Conservation (phyloP, 2,797 vertebrate species). For the Sebastes diaconus region DNA sequence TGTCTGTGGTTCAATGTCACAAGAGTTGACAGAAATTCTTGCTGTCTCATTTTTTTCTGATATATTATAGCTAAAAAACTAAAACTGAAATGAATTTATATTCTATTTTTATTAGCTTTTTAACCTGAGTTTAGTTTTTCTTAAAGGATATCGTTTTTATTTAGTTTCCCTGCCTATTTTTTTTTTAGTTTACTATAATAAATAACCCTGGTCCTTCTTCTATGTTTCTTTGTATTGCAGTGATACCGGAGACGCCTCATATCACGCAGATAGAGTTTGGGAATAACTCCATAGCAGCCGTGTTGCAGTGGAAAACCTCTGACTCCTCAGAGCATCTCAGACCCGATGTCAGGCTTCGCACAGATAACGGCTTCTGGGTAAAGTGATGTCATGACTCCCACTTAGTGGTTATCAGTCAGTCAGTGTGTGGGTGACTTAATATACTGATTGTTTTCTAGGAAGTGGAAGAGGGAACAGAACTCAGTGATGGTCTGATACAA, state of each 20-base stretch:
- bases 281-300: slow-evolving; percentile 63
- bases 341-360: slow-evolving; percentile 77
- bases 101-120: no score
- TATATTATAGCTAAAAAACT: no score
- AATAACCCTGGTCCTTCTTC: background rate
- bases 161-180: background rate
- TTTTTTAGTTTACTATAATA: background rate
- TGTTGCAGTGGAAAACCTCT: slow-evolving; percentile 79
- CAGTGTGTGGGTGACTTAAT: background rate
- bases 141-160: no score
- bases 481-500: slow-evolving; percentile 23
- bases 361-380: slow-evolving; percentile 71
- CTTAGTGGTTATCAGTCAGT: background rate
- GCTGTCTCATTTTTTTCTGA: no score
- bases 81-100: no score
- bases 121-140: no score
- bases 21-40: no score
- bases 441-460: slow-evolving; percentile 34
- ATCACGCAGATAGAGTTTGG: slow-evolving; percentile 70
- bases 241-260: slow-evolving; percentile 83
- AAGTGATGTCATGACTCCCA: slow-evolving; percentile 5
- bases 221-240: slow-evolving; percentile 66
- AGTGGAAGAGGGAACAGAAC: slow-evolving; percentile 14
- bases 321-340: slow-evolving; percentile 54
- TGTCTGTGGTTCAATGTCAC: no score